Base-by-base conservation (phyloP, 2,888 invertebrate genomes). In the Coleophora flavipennella region DNA sequence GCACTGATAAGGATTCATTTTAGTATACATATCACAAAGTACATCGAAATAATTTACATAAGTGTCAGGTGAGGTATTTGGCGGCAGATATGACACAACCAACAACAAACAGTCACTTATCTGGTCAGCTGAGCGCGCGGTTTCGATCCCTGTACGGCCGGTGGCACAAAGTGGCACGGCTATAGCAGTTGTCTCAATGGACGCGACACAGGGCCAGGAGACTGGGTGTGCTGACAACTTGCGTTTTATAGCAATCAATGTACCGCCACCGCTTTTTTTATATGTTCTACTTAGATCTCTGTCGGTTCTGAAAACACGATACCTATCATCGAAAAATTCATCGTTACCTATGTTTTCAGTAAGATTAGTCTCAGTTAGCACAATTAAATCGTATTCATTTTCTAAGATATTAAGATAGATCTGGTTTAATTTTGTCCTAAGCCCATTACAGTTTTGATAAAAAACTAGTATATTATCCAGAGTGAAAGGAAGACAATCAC, bases 391-490 rank as follows among this genome's bases (percentile, higher is more conserved):
- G 13, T 36, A 40, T 10, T 32, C 12, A 36, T 28, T 29, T 1
- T 20, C 13, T 14, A 40, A 14, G 13, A 36, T 12, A 28, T 36
- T 40, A 2, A 14, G 8, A 20, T 32, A 29, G 3, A 40, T 9
- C 1, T 26, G 27, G 9, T 32, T 25, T 9, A 40, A 31, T 33
- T 40, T 40, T 7, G 40, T 31, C 9, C 29, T 36, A 1, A 40
- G 28, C n/a, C 40, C 40, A 25, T 27, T 29, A 36, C 40, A 40
- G 32, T 40, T 36, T 36, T 40, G 40, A 20, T 36, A 36, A n/a
- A 33, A 40, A 33, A 40, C 27, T 3, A 14, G 28, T 13, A 34
- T 8, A 10, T 39, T 39, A 28, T 29, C 25, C 32, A 32, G 2
- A 8, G 8, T 32, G 8, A 32, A 4, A 13, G 10, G 8, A n/a